Percentiles rank a stretch among this genome's conserved stretches.
phyloP scores from a whole-genome alignment of 2,888 invertebrate genomes.

The Stenolophus ochropezus region DNA sequence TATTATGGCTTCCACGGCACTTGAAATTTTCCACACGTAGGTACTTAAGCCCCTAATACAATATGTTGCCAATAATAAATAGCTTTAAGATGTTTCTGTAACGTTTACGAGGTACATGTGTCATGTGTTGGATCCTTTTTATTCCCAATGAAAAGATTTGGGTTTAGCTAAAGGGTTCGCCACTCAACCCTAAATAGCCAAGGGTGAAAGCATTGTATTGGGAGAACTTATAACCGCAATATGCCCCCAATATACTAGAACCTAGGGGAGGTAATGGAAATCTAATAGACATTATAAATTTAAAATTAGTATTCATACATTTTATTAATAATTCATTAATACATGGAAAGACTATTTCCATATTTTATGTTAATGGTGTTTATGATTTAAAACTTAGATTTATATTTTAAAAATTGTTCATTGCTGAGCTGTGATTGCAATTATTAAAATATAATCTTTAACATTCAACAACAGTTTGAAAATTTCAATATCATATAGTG shows the following conservation, averaged over 20 bases:
- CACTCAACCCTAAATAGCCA: conserved; percentile 49
- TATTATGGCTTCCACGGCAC: conserved; percentile 18
- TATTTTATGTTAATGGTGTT: background rate
- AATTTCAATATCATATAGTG: no score
- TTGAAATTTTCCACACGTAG: conserved; percentile 29
- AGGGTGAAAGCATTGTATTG: conserved; percentile 16
- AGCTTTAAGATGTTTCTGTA: conserved; percentile 30
- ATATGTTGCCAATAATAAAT: conserved; percentile 42
- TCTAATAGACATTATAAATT: conserved; percentile 5
- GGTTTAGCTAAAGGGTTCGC: conserved; percentile 48
- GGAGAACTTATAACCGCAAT: conserved; percentile 48
- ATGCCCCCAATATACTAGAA: background rate
- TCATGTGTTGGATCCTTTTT: conserved; percentile 13
- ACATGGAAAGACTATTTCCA: background rate
- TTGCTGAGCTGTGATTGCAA: conserved; percentile 33
- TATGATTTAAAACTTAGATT: background rate
- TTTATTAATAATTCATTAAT: background rate
- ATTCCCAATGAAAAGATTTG: conserved; percentile 43
- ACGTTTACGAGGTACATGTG: conserved; percentile 27
- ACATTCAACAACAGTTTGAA: background rate
- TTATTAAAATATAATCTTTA: background rate
- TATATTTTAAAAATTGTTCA: background rate
- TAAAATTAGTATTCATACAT: background rate
- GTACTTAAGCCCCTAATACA: conserved; percentile 34
- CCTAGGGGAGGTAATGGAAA: background rate